Conservation (phyloP, 2,797 vertebrate genomes). For the Diglossa cyanea region DNA sequence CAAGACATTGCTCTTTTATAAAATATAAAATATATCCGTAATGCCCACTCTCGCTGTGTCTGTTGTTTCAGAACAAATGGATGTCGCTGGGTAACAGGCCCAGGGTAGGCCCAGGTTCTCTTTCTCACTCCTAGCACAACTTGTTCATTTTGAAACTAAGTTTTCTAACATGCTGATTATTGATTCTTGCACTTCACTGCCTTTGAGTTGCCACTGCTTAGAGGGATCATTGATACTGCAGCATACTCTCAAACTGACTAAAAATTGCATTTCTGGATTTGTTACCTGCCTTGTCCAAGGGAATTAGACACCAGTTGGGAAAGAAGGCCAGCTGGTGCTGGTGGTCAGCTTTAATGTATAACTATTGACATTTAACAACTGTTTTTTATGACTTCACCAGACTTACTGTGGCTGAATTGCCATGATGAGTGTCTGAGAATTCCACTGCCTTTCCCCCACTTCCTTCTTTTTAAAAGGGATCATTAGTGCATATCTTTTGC, state of each 20-base stretch:
- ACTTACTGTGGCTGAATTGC: neutral
- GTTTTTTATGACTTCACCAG: neutral
- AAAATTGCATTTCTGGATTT: neutral
- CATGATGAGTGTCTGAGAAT: neutral
- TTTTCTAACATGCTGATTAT: neutral
- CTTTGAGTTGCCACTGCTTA: neutral
- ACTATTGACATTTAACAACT: neutral
- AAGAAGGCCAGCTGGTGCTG: neutral
- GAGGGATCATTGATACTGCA: no score
- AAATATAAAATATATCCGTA: neutral
- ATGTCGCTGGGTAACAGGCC: rapidly evolving
- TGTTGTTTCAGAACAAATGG: neutral
- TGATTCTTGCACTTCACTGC: neutral
- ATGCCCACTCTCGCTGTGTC: neutral
- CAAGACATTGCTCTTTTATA: neutral
- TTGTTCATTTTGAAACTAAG: neutral
- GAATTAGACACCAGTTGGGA: neutral
- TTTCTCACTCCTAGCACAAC: neutral
- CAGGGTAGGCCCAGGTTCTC: neutral
- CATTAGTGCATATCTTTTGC: neutral
- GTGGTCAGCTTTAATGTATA: neutral
- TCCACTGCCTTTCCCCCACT: neutral
- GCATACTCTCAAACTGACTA: neutral
- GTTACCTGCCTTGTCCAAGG: neutral
- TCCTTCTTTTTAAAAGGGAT: neutral